Percentiles rank a stretch among this genome's conserved stretches.
Evolutionary conservation across 37 sponge, comb jelly and placozoan genomes (phyloP).

Genomic region (Hormiphora californensis): DNA sequence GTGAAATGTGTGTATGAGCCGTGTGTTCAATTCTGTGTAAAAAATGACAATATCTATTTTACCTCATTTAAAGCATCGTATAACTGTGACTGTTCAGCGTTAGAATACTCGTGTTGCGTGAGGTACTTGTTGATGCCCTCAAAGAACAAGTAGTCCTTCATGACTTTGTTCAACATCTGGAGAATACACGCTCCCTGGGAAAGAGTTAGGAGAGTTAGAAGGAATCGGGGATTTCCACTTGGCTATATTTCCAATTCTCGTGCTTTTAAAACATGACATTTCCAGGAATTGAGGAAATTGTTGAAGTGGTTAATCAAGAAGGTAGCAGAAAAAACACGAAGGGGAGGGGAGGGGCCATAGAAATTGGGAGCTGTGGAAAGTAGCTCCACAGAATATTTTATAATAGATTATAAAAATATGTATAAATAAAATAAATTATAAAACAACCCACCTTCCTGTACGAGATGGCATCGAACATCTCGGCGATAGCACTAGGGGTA

Average conservation of each 20-base stretch:
- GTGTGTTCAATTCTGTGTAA: too few relatives aligned
- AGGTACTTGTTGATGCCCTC: conserved; percentile 37
- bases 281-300: too few relatives aligned
- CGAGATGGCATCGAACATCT: conserved; percentile 87
- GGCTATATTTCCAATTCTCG: too few relatives aligned
- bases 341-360: not conserved
- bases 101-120: conserved; percentile 12
- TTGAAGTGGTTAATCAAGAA: too few relatives aligned
- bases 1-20: too few relatives aligned
- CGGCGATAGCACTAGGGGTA: conserved; percentile 70
- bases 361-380: not conserved
- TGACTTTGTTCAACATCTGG: conserved; percentile 14
- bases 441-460: conserved; percentile 72
- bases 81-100: not conserved
- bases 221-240: too few relatives aligned
- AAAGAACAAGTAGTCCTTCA: not conserved
- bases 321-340: not conserved
- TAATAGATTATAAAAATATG: not conserved
- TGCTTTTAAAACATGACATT: too few relatives aligned
- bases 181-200: conserved; percentile 11
- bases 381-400: not conserved
- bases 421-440: not conserved
- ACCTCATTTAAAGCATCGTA: conserved; percentile 21
- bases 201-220: too few relatives aligned
- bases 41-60: too few relatives aligned